Percentiles rank a stretch among this genome's conserved stretches.
These are phyloP conservation scores for Hypselothyrea guttata DNA, from an alignment of 2,888 invertebrate genomes.

Conservation along the genomic window DNA sequence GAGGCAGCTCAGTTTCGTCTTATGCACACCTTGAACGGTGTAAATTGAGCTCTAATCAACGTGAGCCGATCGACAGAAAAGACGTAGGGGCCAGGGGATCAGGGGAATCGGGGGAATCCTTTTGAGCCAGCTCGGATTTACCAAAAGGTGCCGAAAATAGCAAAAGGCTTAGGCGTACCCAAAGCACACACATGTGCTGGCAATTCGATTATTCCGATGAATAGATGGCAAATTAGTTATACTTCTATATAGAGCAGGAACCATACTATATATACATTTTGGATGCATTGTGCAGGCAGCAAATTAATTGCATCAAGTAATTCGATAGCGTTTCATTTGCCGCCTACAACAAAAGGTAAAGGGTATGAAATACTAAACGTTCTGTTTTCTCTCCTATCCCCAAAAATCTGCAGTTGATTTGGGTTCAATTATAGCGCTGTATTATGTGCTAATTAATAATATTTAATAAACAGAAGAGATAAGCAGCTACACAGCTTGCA, in stretches of 20 bases:
- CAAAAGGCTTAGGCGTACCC: constrained; percentile 61
- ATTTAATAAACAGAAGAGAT: constrained; percentile 67
- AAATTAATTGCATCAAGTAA: constrained; percentile 71
- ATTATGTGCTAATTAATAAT: constrained; percentile 66
- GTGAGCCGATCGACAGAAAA: constrained; percentile 47
- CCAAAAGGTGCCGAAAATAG: constrained; percentile 76
- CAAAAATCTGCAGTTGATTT: too few species aligned
- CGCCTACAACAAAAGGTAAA: constrained; percentile 40
- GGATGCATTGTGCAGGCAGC: constrained; percentile 50
- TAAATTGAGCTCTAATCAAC: constrained; percentile 73
- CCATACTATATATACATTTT: constrained; percentile 11
- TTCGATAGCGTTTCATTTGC: constrained; percentile 45
- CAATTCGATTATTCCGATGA: too few species aligned
- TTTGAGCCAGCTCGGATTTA: constrained; percentile 64
- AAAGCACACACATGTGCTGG: constrained; percentile 66
- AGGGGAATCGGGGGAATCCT: constrained; percentile 6
- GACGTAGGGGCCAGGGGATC: too few species aligned
- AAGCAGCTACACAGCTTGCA: too few species aligned
- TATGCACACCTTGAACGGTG: constrained; percentile 56
- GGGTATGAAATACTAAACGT: constrained; percentile 52
- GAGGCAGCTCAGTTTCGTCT: constrained; percentile 47
- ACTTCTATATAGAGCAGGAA: too few species aligned
- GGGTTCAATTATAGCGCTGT: constrained; percentile 24
- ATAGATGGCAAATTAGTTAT: constrained; percentile 57
- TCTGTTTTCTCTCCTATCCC: too few species aligned